A percentile compares a stretch with the other conserved stretches of the same genome.
Evolutionary conservation across 2,888 invertebrate species (phyloP).

Genomic region (Drosophila mimica): DNA sequence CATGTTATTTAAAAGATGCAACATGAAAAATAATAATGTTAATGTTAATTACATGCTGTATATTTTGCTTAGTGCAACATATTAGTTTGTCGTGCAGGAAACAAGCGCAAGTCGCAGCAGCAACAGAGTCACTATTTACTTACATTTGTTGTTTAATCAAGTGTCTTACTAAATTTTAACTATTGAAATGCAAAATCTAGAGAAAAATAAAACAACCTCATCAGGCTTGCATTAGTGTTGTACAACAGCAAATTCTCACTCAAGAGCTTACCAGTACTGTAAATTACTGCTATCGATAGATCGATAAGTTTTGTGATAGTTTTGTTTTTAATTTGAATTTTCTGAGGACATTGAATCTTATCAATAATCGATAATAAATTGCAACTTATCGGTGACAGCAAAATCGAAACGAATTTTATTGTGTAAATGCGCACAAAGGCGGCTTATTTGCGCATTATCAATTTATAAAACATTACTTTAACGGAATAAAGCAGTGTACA

Average conservation of each 20-base stretch:
- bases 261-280: neutral
- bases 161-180: neutral
- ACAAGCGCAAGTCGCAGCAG: neutral
- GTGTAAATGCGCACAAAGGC: conserved; percentile 7
- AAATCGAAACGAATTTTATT: conserved; percentile 22
- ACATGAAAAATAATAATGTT: conserved; percentile 2
- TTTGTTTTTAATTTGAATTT: neutral
- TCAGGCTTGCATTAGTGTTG: conserved; percentile 32
- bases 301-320: neutral
- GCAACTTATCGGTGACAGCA: conserved; percentile 2
- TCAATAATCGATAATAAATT: conserved; percentile 15
- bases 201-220: conserved; percentile 46
- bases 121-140: conserved; percentile 21
- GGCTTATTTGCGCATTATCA: conserved; percentile 26
- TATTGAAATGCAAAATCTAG: conserved; percentile 11
- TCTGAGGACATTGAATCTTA: neutral
- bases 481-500: conserved; percentile 11
- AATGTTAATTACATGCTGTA: conserved; percentile 19
- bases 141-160: conserved; percentile 31
- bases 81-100: neutral
- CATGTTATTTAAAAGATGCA: conserved; percentile 23
- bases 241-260: conserved; percentile 11
- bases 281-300: conserved; percentile 17
- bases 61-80: conserved; percentile 2
- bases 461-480: neutral